A percentile compares a stretch with the other conserved stretches of the same genome.
phyloP scores from a whole-genome alignment of 2,113 vertebrate genomes.

The Heliornis fulica region DNA sequence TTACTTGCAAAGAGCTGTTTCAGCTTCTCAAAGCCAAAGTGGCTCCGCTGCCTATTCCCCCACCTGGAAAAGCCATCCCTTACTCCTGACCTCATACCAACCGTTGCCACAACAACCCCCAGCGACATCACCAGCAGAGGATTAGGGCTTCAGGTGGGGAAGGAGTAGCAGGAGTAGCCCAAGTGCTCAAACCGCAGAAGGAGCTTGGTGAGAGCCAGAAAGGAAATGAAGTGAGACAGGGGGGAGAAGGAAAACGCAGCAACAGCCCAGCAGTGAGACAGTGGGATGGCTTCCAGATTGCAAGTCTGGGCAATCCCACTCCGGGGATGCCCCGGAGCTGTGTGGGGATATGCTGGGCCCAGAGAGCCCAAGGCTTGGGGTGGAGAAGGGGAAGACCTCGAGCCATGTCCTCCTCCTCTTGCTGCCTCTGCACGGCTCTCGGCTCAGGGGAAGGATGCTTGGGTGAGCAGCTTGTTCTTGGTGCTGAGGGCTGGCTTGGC shows the following conservation, averaged over 20 bases:
- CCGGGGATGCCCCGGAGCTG: fast-evolving
- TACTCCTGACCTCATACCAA: constrained; percentile 24
- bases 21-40: background rate
- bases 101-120: background rate
- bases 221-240: background rate
- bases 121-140: background rate
- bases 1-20: background rate
- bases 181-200: background rate
- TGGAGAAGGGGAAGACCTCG: background rate
- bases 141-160: background rate
- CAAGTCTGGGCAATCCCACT: background rate
- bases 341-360: too few relatives aligned
- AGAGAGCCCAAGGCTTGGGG: background rate
- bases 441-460: background rate
- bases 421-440: background rate
- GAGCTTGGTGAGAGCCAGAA: background rate
- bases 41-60: background rate
- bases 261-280: background rate
- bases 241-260: background rate
- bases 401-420: background rate
- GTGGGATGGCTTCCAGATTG: background rate
- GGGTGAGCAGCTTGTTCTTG: fast-evolving
- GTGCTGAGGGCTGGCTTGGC: background rate
- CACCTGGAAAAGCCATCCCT: constrained; percentile 1
- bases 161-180: background rate